These are phyloP conservation scores for Poliocrania exsul DNA, from an alignment of 2,797 vertebrate species.

Conservation along the genomic window DNA sequence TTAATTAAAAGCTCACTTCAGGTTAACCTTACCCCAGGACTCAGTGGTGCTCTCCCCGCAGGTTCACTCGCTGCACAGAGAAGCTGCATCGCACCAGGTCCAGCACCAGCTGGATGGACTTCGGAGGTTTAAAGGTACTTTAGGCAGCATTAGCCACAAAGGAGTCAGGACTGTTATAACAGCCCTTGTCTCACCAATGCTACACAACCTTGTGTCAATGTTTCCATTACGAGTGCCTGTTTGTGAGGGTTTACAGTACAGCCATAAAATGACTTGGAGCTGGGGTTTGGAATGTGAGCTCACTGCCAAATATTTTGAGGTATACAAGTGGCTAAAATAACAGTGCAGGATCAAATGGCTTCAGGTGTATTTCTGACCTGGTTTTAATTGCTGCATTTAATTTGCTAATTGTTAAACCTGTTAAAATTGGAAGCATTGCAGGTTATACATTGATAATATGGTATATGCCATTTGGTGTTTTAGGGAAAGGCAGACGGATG, in stretches of 20 bases:
- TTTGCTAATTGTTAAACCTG: conserved; percentile 50
- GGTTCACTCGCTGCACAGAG: conserved; percentile 27
- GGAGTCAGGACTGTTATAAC: conserved; percentile 61
- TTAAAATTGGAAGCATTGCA: conserved; percentile 51
- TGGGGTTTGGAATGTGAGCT: conserved; percentile 35
- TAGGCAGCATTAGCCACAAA: conserved; percentile 62
- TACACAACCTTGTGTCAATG: conserved; percentile 72
- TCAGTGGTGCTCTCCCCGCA: conserved; percentile 30
- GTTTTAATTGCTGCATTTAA: conserved; percentile 58
- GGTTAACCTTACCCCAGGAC: conserved; percentile 50
- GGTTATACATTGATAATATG: conserved; percentile 1
- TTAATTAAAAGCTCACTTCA: conserved; percentile 65
- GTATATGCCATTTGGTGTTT: not conserved
- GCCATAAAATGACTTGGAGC: conserved; percentile 71
- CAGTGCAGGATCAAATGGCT: conserved; percentile 31
- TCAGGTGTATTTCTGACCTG: conserved; percentile 58
- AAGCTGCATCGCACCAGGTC: conserved; percentile 62
- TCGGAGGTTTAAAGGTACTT: conserved; percentile 71
- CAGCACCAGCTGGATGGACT: conserved; percentile 57
- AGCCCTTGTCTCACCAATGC: conserved; percentile 57
- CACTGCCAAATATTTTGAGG: conserved; percentile 58
- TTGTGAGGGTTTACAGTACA: conserved; percentile 68
- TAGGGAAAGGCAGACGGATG: conserved; percentile 34
- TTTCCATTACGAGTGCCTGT: conserved; percentile 72
- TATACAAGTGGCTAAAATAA: conserved; percentile 63